Evolutionary conservation across 2,888 invertebrate species (phyloP), one percentile per base, ranked within the genome.

Genomic region (Eulithis testata): DNA sequence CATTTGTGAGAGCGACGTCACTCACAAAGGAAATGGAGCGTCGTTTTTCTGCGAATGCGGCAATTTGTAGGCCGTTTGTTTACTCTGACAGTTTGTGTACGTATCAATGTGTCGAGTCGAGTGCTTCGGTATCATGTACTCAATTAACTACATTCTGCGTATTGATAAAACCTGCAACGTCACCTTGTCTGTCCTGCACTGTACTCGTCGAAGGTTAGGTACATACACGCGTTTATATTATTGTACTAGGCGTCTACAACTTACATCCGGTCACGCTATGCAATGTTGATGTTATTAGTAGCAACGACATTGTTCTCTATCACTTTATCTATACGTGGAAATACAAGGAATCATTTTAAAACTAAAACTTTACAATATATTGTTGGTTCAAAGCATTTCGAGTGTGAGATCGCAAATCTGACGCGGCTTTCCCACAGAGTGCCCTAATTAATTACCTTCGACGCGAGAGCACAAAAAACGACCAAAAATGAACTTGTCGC

Each of bases 361-460:
- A 31, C 5, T 31, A 2, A 6, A 6, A 31, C 5, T 31, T 5
- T 5, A 3, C 37, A 7, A 8, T 11, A 40, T 40, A 8, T 40
- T 40, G 8, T 9, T 4, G 27, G 11, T 49, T 52, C 36, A 11
- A 67, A 53, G 69, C 63, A 44, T 60, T 49, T 27, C 7, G 8
- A 61, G 36, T 60, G 65, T 64, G 66, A 50, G 74, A 74, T 78
- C 79, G 86, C 85, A 78, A 83, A 84, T 83, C 80, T 67, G 71
- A 63, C 62, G 69, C 67, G 74, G 78, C 78, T 76, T 79, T 80
- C 83, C 78, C 85, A 82, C 79, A 82, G 78, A 76, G 81, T 80
- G 86, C 77, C 80, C 88, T 88, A 90, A 91, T 91, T 91, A 91
- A 91, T 91, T 90, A 90, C 89, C 85, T 81, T 84, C 79, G 71